Base-by-base conservation (phyloP, 2,797 vertebrate genomes). In the Chromobotia macracanthus region DNA sequence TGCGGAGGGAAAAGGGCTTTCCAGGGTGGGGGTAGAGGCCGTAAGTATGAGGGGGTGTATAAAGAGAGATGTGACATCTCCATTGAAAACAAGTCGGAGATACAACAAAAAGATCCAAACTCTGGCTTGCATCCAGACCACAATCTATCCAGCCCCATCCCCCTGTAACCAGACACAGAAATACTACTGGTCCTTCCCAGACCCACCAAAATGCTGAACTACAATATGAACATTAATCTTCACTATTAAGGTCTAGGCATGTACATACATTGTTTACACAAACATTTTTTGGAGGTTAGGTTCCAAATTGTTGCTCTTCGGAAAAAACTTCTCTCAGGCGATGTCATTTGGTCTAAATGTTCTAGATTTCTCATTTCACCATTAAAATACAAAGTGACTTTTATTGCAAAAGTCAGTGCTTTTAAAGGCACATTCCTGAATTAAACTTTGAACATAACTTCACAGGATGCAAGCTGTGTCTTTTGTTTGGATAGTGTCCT, bases 171-270 rank as follows among this genome's bases (percentile, higher is more conserved):
- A 77, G 72, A 77, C 68, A n/a, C n/a, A 80, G 60, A 80, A 55
- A 68, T 48, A 83, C 28, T 81, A 63, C 55, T 5, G 9, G 28
- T 65, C 18, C 28, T 25, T 72, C 72, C 66, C 23, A 72, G 92
- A 92, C 92, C 91, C 89, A 91, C 90, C 92, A 91, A n/a, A n/a
- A n/a, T 79, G 91, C 78, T 86, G 75, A 81, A 86, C 87, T 87
- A 84, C 82, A 86, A 80, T 80, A 85, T 85, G 79, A 28, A 12
- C 51, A 79, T 68, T 68, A 86, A 79, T 85, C 83, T 72, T 85
- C 79, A 80, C 75, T 87, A 70, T 46, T 67, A 84, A 65, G 75
- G 88, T 91, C 87, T 90, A 88, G 86, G 86, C 90, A 90, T 88
- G 88, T 79, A 84, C n/a, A n/a, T n/a, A n/a, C 77, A 80, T 89